Base-by-base conservation (phyloP, 2,113 vertebrate genomes). In the Oreochromis niloticus region DNA sequence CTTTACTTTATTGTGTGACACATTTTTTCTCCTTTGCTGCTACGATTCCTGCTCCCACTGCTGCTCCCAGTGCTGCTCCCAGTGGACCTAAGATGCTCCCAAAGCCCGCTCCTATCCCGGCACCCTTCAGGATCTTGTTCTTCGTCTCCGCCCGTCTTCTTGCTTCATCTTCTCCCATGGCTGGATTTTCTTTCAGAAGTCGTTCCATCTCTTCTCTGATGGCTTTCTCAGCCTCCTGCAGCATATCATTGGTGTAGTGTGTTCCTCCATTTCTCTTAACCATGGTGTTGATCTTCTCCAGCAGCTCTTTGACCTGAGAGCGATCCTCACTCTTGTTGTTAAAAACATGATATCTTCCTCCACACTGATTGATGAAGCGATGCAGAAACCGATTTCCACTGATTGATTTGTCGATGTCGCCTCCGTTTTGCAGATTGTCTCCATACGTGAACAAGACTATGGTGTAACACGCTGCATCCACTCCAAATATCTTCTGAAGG, bases 241-340 rank as follows among this genome's bases (percentile, higher is more conserved):
- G 52, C 52, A 80, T 80, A 5, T 3, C 79, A 10, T 56, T 80
- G 52, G 34, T 80, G 78, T 1, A 80, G 46, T 56, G 24, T 24
- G 12, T 22, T 27, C 5, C 13, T 32, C 52, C 52, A 0, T 80
- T 80, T 41, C 0, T 56, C 79, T 41, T 5, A 55, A 12, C 9
- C 79, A 80, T 80, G 19, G 10, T 39, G 12, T 22, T 5, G 34
- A 80, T 80, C 32, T 80, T 80, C 32, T 36, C 4, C 32, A 80
- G 78, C 32, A 80, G 75, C 46, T 55, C 75, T 16, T 2, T 68
- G 50, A 80, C 50, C 46, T 80, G 30, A 27, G 32, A 4, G 6
- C 7, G n/a, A 56, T 57, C 17, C 11, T 32, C 30, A 27, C 16
- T 41, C n/a, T 0, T 71, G 36, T 71, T 68, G 63, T 68, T 24